These are phyloP conservation scores for Pelecanoides urinatrix DNA, from an alignment of 2,113 vertebrate genomes.

Conservation along the genomic window DNA sequence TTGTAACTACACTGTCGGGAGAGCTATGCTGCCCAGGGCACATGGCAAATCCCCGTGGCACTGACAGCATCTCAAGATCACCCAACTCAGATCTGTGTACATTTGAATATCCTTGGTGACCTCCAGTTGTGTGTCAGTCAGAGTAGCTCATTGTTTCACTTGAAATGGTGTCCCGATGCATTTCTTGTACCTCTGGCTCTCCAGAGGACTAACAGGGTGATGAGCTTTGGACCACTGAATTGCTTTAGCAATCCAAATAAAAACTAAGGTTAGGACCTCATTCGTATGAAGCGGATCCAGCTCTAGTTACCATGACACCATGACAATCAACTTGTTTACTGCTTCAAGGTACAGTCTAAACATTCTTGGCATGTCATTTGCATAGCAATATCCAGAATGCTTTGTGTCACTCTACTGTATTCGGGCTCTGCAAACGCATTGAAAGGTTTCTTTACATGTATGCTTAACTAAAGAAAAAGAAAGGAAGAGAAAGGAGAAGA, in stretches of 20 bases:
- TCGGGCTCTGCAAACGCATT: conserved; percentile 2
- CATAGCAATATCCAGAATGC: conserved; percentile 78
- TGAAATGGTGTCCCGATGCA: background rate
- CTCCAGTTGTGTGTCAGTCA: background rate
- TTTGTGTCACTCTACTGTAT: conserved; percentile 65
- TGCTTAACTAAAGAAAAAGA: conserved; percentile 29
- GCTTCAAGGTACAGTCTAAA: conserved; percentile 70
- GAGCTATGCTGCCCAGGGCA: background rate
- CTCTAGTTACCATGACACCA: conserved; percentile 76
- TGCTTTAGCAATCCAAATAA: conserved; percentile 56
- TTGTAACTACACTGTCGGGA: background rate
- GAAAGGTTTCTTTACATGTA: conserved; percentile 69
- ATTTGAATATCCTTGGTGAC: background rate
- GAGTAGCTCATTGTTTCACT: background rate
- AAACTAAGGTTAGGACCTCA: conserved; percentile 66
- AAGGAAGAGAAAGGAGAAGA: conserved; percentile 22
- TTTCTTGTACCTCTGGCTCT: background rate
- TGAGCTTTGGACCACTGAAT: conserved; percentile 45
- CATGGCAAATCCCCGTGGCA: background rate
- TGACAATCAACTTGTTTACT: conserved; percentile 78
- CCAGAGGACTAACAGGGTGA: background rate
- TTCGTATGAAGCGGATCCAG: conserved; percentile 40
- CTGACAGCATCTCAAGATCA: background rate
- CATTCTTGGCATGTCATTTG: conserved; percentile 75
- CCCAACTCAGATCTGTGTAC: background rate